Conservation (phyloP, 2,113 vertebrate genomes). For the Mus musculus region DNA sequence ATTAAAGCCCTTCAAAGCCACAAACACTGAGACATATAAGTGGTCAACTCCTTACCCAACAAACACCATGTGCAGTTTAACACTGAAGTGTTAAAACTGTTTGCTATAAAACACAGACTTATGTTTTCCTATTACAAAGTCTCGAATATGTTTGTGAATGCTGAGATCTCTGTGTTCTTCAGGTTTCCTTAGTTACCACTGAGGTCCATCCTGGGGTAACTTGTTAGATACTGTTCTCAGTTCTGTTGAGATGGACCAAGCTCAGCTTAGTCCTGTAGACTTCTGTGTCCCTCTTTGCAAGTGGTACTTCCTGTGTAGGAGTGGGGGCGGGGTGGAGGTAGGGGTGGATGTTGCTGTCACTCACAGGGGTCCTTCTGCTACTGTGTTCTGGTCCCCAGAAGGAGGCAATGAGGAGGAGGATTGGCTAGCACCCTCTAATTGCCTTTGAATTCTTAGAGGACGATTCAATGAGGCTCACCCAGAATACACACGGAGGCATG, state of each 20-base stretch:
- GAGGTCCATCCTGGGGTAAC: fast-evolving
- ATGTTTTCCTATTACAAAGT: not conserved
- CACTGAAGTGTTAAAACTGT: not conserved
- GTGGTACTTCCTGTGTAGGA: too few species aligned
- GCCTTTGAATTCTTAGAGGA: not conserved
- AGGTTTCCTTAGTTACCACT: not conserved
- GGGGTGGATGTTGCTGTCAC: not conserved
- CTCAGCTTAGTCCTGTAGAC: not conserved
- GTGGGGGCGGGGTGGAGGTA: fast-evolving
- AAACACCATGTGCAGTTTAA: not conserved
- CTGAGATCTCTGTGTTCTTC: not conserved
- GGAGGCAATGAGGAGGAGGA: not conserved
- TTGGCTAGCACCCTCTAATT: fast-evolving
- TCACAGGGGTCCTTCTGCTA: not conserved
- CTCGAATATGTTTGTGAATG: not conserved
- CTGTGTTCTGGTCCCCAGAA: not conserved
- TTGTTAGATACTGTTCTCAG: too few species aligned
- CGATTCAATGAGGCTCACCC: not conserved
- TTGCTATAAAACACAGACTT: not conserved
- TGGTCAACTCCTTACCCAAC: not conserved
- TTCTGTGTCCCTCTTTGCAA: not conserved
- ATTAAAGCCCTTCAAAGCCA: not conserved
- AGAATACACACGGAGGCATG: not conserved
- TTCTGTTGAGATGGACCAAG: not conserved
- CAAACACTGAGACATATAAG: not conserved